Evolutionary conservation across 2,888 invertebrate genomes (phyloP).

Genomic region (Ectemnius cavifrons): DNA sequence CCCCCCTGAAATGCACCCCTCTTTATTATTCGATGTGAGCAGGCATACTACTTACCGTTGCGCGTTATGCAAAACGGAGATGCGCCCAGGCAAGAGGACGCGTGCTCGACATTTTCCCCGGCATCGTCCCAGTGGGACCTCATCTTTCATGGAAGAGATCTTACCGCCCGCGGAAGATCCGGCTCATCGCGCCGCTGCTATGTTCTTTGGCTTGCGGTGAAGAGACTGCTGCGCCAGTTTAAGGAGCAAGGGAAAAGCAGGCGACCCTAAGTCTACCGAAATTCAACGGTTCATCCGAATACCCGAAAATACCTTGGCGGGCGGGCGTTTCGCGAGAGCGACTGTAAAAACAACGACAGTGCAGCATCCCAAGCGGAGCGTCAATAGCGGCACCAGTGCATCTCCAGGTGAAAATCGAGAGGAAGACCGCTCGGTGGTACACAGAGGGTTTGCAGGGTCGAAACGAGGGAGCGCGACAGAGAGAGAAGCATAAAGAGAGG

Average conservation of each 20-base stretch:
- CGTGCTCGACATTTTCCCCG: constrained; percentile 34
- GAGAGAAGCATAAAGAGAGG: constrained; percentile 13
- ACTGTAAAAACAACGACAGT: constrained; percentile 38
- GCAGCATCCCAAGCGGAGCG: constrained; percentile 14
- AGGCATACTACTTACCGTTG: too few species aligned
- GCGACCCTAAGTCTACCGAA: neutral
- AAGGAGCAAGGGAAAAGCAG: constrained; percentile 13
- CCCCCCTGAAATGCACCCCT: neutral
- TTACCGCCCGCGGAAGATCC: constrained; percentile 48
- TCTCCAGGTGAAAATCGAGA: constrained; percentile 28
- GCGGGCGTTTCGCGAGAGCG: constrained; percentile 22
- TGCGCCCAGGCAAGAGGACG: neutral
- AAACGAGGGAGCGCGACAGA: constrained; percentile 24
- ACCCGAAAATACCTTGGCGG: constrained; percentile 4
- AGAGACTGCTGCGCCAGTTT: constrained; percentile 15
- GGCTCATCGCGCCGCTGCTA: constrained; percentile 37
- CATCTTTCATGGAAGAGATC: constrained; percentile 53
- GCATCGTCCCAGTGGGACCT: constrained; percentile 39
- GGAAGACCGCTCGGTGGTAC: constrained; percentile 13
- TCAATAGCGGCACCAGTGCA: constrained; percentile 27
- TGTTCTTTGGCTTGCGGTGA: constrained; percentile 58
- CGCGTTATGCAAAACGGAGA: constrained; percentile 4
- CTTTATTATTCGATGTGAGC: neutral
- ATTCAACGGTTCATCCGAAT: constrained; percentile 20
- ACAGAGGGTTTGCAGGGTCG: constrained; percentile 8